Percentiles rank a stretch among this genome's conserved stretches.
Evolutionary conservation across 2,888 invertebrate genomes (phyloP).

Genomic region (Bimastos eiseni): DNA sequence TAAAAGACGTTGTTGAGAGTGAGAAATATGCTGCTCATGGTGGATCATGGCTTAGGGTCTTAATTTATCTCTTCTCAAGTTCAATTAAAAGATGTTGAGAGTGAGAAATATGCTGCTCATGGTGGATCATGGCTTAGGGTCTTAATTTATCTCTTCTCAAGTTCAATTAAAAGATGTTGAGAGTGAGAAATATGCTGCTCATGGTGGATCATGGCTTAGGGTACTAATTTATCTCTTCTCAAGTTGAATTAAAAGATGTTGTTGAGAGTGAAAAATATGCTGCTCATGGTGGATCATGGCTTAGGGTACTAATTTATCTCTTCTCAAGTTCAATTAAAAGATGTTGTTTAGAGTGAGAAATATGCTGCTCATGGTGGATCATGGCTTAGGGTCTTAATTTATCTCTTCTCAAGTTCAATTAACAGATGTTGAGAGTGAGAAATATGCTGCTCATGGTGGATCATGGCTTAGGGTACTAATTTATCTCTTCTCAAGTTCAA

Average conservation of each 20-base stretch:
- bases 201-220: slow-evolving; percentile 99
- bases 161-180: not conserved
- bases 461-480: slow-evolving; percentile 87
- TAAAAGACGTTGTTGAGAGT: not conserved
- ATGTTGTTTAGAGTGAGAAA: not conserved
- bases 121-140: slow-evolving; percentile 97
- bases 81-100: not conserved
- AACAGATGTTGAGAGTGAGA: not conserved
- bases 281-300: slow-evolving; percentile 99
- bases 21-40: not conserved
- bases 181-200: not conserved
- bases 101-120: not conserved
- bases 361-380: slow-evolving; percentile 80
- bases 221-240: slow-evolving; percentile 48
- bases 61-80: slow-evolving; percentile 1
- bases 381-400: slow-evolving; percentile 80
- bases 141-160: not conserved
- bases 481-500: not conserved
- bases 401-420: not conserved
- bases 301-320: slow-evolving; percentile 69
- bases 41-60: slow-evolving; percentile 94
- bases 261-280: not conserved
- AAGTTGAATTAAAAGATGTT: not conserved
- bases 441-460: slow-evolving; percentile 71
- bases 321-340: not conserved